A percentile compares a stretch with the other conserved stretches of the same genome.
phyloP scores from a whole-genome alignment of 1,140 invertebrate species.

The Radopholus similis region DNA sequence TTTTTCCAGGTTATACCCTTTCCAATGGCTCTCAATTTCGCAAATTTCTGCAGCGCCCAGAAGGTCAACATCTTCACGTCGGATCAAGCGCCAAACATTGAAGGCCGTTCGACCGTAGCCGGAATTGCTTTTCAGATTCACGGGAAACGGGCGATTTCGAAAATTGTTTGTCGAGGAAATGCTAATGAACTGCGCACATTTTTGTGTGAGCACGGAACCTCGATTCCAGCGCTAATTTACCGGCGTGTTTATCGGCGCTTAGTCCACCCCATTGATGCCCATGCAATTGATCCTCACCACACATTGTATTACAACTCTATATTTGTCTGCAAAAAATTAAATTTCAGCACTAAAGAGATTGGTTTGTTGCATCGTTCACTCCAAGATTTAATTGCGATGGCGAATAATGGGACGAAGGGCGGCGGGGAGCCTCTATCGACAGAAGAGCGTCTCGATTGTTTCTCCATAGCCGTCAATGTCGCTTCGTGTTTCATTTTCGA shows the following conservation, averaged over 20 bases:
- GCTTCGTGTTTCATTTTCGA: too few species aligned
- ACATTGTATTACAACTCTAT: not conserved
- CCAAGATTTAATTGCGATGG: too few species aligned
- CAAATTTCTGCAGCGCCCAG: not conserved
- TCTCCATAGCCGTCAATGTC: too few species aligned
- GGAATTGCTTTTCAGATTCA: conserved; percentile 19
- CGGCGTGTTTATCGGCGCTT: conserved; percentile 2
- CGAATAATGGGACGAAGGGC: too few species aligned
- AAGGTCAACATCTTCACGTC: not conserved
- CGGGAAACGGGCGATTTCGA: conserved; percentile 9
- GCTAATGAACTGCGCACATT: not conserved
- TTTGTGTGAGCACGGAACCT: not conserved
- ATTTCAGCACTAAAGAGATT: not conserved
- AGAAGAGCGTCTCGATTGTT: too few species aligned
- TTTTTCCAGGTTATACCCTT: not conserved
- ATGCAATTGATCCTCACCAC: not conserved
- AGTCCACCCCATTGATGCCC: conserved; percentile 3
- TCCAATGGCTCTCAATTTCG: not conserved
- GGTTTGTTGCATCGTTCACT: not conserved
- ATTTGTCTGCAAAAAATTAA: not conserved
- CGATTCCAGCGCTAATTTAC: not conserved
- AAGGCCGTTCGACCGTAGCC: conserved; percentile 3
- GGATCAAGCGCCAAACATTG: not conserved
- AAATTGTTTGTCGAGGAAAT: conserved; percentile 1
- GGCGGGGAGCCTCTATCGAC: too few species aligned